Base-by-base conservation (phyloP, 1,140 invertebrate genomes). In the Monomorium pharaonis region DNA sequence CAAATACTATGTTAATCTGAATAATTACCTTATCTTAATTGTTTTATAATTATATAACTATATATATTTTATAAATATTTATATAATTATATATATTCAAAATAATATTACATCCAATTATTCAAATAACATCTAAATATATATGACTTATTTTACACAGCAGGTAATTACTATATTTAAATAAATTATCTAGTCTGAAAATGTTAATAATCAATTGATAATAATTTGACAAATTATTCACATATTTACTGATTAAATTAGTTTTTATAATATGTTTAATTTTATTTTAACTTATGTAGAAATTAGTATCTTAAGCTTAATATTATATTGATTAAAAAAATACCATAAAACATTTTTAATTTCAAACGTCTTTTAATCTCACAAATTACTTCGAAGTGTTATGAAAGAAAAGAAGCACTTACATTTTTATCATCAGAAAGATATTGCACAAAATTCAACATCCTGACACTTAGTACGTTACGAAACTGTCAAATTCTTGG, bases 401-500 rank as follows among this genome's bases (percentile, higher is more conserved):
- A 16, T 37, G 6, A 60, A 54, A 42, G 37, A 42, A 42, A 16
- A 7, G 6, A 54, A 42, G 33, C 14, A 58, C 2, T 4, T 44
- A 56, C 6, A 44, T 30, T 58, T 72, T 47, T 72, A n/a, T 54
- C 2, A 12, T n/a, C 4, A n/a, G n/a, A 10, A 72, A 74, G 0
- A 21, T 37, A 47, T 44, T 5, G 21, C 4, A 6, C 3, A 72
- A 58, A 70, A 81, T 81, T 44, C 30, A 69, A 42, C 18, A 16
- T 14, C 3, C 10, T 60, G 51, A 30, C 14, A 4, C 12, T 63
- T 27, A 62, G 42, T 47, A 60, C 24, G 16, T 37, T 51, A 51
- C 27, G 9, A 56, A 62, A 83, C 18, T 58, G 54, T 81, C 24
- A 72, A 44, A 58, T 83, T 58, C 24, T 80, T 14, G 10, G 16